Base-by-base conservation (phyloP, 2,113 vertebrate species). In the Hucho hucho region DNA sequence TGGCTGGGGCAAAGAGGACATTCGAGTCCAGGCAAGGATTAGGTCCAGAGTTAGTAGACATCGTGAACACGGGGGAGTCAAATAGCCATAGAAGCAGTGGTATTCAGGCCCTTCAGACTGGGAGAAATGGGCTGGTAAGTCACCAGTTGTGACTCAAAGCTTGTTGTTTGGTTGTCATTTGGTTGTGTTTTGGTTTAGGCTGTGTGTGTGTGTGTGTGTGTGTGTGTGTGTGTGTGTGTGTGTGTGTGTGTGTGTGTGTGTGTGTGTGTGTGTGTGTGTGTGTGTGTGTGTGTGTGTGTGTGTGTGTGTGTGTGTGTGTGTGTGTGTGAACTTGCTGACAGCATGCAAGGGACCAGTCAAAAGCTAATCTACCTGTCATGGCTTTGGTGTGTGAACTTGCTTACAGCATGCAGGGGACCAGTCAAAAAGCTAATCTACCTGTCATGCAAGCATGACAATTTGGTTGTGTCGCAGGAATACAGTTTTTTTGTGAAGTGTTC, bases 81-180 rank as follows among this genome's bases (percentile, higher is more conserved):
- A 87, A 85, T 80, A 81, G 22, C 80, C 73, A 78, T 84, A 87
- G 76, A 79, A 83, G 84, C 82, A 81, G 70, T 73, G 72, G 70
- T 73, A 73, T 80, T 81, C 75, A 75, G 79, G 73, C 25, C 26
- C 71, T 89, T 79, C 86, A 82, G 73, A 85, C 43, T 75, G 81
- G 84, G 73, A 89, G 74, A 68, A 89, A 84, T 32, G 79, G 76
- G 73, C 83, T 59, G 94, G 91, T 95, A 89, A 94, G 93, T 83
- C 80, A 28, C 70, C 69, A 46, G 83, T 75, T 83, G 61, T 86
- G 72, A 63, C 49, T 75, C 6, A 75, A 64, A 72, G 29, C 24
- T 28, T 66, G 24, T 28, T 49, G n/a, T 49, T 64, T 75, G 68
- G 43, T 37, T 69, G 43, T 65, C 74, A 70, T 79, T 82, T 75